Conservation (phyloP, 2,113 vertebrate genomes). For the Alces alces region DNA sequence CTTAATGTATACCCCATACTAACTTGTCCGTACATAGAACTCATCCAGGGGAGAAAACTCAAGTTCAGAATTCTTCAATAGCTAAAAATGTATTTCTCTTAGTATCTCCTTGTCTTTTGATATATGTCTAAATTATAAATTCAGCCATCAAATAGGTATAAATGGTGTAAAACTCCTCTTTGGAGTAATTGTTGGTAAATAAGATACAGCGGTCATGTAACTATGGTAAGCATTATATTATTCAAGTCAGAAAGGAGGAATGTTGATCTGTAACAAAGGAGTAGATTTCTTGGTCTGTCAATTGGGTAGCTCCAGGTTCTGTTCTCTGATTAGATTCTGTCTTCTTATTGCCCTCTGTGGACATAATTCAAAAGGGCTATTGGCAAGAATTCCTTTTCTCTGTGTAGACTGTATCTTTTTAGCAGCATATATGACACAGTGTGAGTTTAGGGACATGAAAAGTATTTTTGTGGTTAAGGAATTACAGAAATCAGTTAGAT, state of each 20-base stretch:
- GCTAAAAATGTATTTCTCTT: not conserved
- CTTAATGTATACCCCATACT: not conserved
- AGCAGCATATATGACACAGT: not conserved
- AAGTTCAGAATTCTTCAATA: not conserved
- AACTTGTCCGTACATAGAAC: not conserved
- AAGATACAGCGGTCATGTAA: not conserved
- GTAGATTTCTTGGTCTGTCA: not conserved
- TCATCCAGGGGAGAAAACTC: not conserved
- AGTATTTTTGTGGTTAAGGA: not conserved
- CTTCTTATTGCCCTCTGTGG: not conserved
- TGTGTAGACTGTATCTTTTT: not conserved
- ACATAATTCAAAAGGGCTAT: not conserved
- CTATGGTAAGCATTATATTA: not conserved
- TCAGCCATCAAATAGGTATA: not conserved
- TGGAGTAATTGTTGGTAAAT: not conserved
- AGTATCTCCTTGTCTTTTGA: not conserved
- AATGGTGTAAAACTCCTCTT: not conserved
- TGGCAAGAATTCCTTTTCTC: not conserved
- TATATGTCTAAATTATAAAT: not conserved
- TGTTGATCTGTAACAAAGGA: not conserved
- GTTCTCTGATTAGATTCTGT: not conserved
- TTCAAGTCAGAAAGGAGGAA: not conserved
- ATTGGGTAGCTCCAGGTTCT: not conserved
- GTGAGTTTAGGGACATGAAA: not conserved
- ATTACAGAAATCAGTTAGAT: not conserved